Evolutionary conservation across 2,113 vertebrate genomes (phyloP).

Genomic region (Hippocampus comes): DNA sequence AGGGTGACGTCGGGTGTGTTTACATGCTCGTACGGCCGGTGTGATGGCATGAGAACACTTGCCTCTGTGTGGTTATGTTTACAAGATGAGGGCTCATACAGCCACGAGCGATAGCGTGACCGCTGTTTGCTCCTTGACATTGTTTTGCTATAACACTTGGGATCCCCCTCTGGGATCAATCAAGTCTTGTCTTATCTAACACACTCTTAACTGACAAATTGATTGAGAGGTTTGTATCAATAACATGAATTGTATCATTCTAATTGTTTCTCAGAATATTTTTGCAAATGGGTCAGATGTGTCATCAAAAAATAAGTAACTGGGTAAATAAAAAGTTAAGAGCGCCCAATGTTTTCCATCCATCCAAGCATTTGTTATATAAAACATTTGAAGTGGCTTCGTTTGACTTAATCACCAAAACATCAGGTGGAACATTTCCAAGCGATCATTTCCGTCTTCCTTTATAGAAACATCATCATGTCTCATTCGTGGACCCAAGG

Average conservation of each 20-base stretch:
- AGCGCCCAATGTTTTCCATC: too few species aligned
- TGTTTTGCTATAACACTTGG: background rate
- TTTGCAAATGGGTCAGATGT: too few species aligned
- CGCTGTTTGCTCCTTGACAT: background rate
- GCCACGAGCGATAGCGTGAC: background rate
- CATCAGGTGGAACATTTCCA: background rate
- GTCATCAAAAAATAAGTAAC: too few species aligned
- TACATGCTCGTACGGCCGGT: slow-evolving; percentile 46
- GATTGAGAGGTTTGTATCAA: background rate
- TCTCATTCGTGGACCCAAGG: background rate
- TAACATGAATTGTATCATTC: background rate
- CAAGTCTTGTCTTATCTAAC: background rate
- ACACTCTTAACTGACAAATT: background rate
- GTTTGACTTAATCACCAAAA: background rate
- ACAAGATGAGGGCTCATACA: background rate
- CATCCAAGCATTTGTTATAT: background rate
- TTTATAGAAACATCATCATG: background rate
- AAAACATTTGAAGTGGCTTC: background rate
- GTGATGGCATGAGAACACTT: slow-evolving; percentile 43
- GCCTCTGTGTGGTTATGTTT: slow-evolving; percentile 43
- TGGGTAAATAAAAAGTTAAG: too few species aligned
- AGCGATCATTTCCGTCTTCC: background rate
- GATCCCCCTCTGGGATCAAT: background rate
- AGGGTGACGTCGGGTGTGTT: slow-evolving; percentile 16
- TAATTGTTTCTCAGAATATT: background rate